A percentile compares a stretch with the other conserved stretches of the same genome.
Evolutionary conservation across 2,888 invertebrate genomes (phyloP).

Genomic region (Keiferia lycopersicella): DNA sequence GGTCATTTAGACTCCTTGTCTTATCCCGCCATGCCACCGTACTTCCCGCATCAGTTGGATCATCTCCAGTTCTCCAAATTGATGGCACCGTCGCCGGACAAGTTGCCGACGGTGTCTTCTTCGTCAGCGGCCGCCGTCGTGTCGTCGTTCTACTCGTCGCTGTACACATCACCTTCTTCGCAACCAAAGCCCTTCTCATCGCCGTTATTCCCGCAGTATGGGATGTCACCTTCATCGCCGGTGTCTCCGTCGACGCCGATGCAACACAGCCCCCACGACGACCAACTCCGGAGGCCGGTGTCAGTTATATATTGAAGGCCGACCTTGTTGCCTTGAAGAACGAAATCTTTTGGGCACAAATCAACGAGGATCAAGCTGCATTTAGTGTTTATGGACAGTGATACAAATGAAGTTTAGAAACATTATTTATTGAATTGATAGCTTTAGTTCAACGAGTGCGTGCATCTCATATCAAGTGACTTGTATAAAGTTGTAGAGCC

Average conservation of each 20-base stretch:
- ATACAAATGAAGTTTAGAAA: constrained; percentile 47
- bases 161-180: constrained; percentile 81
- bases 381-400: constrained; percentile 62
- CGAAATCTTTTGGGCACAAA: constrained; percentile 55
- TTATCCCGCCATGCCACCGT: constrained; percentile 85
- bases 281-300: constrained; percentile 85
- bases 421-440: constrained; percentile 72
- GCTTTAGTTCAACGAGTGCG: constrained; percentile 62
- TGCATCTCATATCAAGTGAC: constrained; percentile 70
- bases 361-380: constrained; percentile 35
- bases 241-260: constrained; percentile 70
- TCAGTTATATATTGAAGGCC: constrained; percentile 86
- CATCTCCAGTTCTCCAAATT: constrained; percentile 83
- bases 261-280: constrained; percentile 78
- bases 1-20: constrained; percentile 82
- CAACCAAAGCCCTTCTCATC: constrained; percentile 79
- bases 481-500: constrained; percentile 65
- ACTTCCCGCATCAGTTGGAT: constrained; percentile 89
- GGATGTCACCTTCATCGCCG: constrained; percentile 70
- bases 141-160: constrained; percentile 85
- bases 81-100: constrained; percentile 75
- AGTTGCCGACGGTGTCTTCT: constrained; percentile 71
- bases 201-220: constrained; percentile 78
- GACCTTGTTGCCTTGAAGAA: constrained; percentile 68
- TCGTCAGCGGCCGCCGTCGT: constrained; percentile 83